phyloP scores from a whole-genome alignment of 2,797 vertebrate species.

The Sebastes vulpes region DNA sequence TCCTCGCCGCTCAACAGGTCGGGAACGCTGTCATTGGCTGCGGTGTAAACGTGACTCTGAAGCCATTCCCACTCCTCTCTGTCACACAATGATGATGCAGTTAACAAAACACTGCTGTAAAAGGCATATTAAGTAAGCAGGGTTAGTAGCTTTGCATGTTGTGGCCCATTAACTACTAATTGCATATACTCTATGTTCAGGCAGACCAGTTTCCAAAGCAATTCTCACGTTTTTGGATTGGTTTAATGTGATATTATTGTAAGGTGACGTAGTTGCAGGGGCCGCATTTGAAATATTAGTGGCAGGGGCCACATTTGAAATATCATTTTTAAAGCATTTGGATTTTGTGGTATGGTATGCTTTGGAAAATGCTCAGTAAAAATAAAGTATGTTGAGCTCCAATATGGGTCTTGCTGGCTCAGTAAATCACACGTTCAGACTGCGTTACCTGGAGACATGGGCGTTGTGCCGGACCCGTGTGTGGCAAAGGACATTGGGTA shows the following conservation, averaged over 20 bases:
- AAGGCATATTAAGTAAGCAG: background rate
- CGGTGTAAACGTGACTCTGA: conserved; percentile 79
- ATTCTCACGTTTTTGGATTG: background rate
- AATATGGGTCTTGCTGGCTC: background rate
- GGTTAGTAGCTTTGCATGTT: background rate
- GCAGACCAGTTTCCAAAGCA: background rate
- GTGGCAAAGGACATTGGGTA: conserved; percentile 86
- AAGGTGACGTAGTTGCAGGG: background rate
- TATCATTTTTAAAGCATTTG: background rate
- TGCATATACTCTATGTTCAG: background rate
- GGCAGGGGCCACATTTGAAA: background rate
- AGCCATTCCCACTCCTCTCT: conserved; percentile 88
- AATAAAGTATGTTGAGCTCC: background rate
- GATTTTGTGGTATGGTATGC: background rate
- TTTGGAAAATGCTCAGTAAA: background rate
- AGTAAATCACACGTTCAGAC: background rate
- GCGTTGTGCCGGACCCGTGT: conserved; percentile 80
- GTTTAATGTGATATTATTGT: background rate
- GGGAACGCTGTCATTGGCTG: conserved; percentile 75
- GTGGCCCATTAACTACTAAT: background rate
- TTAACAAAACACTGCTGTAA: background rate
- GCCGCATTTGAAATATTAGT: background rate
- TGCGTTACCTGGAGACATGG: conserved; percentile 81
- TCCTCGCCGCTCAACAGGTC: conserved; percentile 63
- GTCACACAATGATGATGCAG: conserved; percentile 19